phyloP scores from a whole-genome alignment of 1,140 invertebrate species.

The Holcopasites calliopsidis region DNA sequence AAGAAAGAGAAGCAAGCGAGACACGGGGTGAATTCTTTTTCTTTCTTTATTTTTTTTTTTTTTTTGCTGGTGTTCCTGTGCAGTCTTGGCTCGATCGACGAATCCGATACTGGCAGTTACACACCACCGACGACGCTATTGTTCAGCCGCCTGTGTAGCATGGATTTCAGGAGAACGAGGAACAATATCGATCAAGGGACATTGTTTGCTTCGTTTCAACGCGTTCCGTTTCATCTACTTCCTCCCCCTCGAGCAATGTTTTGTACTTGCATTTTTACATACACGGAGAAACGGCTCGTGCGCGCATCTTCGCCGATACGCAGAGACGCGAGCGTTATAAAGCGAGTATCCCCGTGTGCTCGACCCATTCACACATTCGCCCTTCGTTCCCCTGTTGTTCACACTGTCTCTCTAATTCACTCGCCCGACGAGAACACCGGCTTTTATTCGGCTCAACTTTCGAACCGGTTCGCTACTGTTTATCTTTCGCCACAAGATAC shows the following conservation, averaged over 20 bases:
- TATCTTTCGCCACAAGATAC: conserved; percentile 46
- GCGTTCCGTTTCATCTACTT: too few relatives aligned
- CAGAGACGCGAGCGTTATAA: conserved; percentile 39
- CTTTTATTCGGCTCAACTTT: conserved; percentile 36
- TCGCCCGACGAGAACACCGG: conserved; percentile 18
- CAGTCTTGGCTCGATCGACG: conserved; percentile 18
- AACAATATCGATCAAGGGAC: conserved; percentile 11
- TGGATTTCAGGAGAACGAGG: conserved; percentile 28
- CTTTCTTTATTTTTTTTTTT: not conserved
- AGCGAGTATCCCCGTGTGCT: conserved; percentile 16
- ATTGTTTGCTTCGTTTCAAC: not conserved
- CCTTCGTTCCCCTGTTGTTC: conserved; percentile 52
- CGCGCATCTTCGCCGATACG: conserved; percentile 11
- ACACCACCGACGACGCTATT: conserved; percentile 10
- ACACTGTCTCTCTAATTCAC: conserved; percentile 59
- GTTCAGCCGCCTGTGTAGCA: conserved; percentile 1
- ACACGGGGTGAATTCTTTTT: not conserved
- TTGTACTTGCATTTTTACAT: conserved; percentile 33
- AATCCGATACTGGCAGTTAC: conserved; percentile 45
- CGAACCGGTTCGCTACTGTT: conserved; percentile 45
- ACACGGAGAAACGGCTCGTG: conserved; percentile 11
- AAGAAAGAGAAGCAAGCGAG: conserved; percentile 43
- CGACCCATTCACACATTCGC: conserved; percentile 55
- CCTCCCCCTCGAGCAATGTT: not conserved
- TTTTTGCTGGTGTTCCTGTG: not conserved